phyloP scores from a whole-genome alignment of 2,113 vertebrate species.

The Thalassarche chlororhynchos region DNA sequence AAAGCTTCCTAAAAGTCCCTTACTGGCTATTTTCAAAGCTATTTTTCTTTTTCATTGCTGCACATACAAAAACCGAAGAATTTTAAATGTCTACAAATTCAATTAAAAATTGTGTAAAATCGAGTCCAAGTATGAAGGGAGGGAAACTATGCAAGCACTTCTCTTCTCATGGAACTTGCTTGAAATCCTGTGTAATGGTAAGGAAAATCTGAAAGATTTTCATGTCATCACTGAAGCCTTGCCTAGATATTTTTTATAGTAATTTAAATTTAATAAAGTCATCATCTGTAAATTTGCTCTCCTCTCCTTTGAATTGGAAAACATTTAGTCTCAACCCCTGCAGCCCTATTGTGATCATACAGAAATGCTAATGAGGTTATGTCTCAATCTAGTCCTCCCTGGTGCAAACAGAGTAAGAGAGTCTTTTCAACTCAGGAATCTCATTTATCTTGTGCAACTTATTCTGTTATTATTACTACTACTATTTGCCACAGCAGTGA shows the following conservation, averaged over 20 bases:
- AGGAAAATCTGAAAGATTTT: neutral
- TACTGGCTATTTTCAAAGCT: neutral
- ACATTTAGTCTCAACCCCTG: neutral
- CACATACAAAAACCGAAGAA: neutral
- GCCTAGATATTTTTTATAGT: neutral
- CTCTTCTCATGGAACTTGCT: neutral
- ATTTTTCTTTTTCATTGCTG: neutral
- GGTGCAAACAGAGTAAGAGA: neutral
- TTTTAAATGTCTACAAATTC: neutral
- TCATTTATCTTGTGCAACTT: neutral
- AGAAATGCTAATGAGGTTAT: constrained; percentile 26
- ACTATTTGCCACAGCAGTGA: neutral
- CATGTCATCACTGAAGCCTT: neutral
- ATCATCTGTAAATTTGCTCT: constrained; percentile 44
- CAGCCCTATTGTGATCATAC: neutral
- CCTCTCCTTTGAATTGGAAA: constrained; percentile 40
- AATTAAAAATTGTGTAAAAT: neutral
- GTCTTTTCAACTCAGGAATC: neutral
- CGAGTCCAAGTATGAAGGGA: neutral
- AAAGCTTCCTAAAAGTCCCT: neutral
- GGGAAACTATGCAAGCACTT: neutral
- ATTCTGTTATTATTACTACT: neutral
- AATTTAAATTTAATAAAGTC: constrained; percentile 51
- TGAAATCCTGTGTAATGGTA: neutral
- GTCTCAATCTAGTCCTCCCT: constrained; percentile 28